These are phyloP conservation scores for Augochlorella aurata DNA, from an alignment of 2,888 invertebrate species.

Conservation along the genomic window DNA sequence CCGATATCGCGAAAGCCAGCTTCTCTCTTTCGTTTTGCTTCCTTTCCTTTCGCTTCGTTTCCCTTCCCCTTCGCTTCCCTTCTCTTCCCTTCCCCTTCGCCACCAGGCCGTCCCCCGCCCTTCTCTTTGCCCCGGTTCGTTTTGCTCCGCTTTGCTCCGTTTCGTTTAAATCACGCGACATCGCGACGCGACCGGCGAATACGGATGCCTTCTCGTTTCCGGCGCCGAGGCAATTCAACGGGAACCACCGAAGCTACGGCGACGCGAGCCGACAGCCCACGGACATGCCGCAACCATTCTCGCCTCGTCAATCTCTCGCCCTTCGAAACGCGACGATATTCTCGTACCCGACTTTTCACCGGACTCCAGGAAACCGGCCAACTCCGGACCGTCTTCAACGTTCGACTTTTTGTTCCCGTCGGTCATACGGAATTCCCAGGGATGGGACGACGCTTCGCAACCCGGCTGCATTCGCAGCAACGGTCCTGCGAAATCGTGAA, in stretches of 20 bases:
- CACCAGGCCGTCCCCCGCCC: background rate
- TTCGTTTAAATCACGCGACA: constrained; percentile 33
- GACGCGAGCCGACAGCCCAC: constrained; percentile 17
- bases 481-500: too few species aligned
- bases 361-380: background rate
- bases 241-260: background rate
- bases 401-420: background rate
- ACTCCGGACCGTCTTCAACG: background rate
- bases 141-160: constrained; percentile 16
- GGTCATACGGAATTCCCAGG: too few species aligned
- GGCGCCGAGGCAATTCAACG: constrained; percentile 35
- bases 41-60: constrained; percentile 18
- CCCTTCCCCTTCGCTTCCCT: background rate
- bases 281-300: constrained; percentile 16
- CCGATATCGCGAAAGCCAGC: constrained; percentile 23
- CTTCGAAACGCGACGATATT: constrained; percentile 8
- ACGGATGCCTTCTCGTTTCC: constrained; percentile 37
- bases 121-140: background rate
- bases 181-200: background rate
- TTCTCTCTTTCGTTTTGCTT: constrained; percentile 15
- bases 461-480: too few species aligned
- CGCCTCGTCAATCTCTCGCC: constrained; percentile 24
- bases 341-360: background rate
- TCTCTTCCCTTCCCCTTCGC: too few species aligned
- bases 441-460: too few species aligned